Conservation (phyloP, 2,797 vertebrate species). For the Pantherophis vulpinus region DNA sequence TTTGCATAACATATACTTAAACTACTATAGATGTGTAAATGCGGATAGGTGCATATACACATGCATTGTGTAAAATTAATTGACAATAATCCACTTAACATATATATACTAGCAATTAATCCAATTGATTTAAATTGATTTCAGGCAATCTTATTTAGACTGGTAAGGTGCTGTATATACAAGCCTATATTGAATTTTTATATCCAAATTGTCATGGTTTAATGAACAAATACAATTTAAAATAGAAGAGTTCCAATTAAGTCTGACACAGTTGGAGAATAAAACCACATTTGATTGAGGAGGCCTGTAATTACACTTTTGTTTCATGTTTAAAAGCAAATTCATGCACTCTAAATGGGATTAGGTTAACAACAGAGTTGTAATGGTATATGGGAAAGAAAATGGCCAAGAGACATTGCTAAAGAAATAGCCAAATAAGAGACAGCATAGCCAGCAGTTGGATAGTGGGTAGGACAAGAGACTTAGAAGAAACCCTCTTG, state of each 20-base stretch:
- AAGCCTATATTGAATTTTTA: neutral
- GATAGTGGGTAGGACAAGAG: neutral
- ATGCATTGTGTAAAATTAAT: neutral
- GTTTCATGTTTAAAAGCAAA: neutral
- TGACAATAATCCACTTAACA: neutral
- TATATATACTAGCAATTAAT: neutral
- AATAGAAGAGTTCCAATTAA: neutral
- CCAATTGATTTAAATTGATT: neutral
- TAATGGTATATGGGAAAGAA: neutral
- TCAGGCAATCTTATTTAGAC: neutral
- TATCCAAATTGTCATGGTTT: neutral
- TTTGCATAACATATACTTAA: neutral
- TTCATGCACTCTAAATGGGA: neutral
- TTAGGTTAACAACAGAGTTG: neutral
- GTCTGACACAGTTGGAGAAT: neutral
- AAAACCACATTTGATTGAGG: neutral
- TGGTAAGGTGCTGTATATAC: neutral
- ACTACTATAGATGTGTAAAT: neutral
- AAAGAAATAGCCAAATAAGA: neutral
- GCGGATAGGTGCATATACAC: neutral
- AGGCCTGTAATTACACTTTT: neutral
- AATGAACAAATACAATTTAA: neutral
- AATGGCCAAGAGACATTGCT: neutral
- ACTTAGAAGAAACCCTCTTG: neutral
- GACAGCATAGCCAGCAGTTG: neutral